Percentiles rank a stretch among this genome's conserved stretches.
These are phyloP conservation scores for Rhingia campestris DNA, from an alignment of 2,888 invertebrate species.

Conservation along the genomic window DNA sequence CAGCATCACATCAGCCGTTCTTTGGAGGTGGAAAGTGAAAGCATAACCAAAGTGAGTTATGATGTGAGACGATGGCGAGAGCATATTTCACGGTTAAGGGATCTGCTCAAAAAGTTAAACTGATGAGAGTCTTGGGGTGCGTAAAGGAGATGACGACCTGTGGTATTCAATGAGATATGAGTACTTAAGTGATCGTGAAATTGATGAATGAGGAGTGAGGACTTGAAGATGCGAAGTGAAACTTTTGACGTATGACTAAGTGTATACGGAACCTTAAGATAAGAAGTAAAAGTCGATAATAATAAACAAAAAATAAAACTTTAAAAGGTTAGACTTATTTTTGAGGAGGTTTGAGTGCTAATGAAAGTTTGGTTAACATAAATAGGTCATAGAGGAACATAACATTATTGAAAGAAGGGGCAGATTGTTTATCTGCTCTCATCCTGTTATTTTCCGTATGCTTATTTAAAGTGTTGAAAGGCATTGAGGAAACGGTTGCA, in stretches of 20 bases:
- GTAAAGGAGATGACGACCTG: conserved; percentile 41
- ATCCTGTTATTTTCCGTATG: too few relatives aligned
- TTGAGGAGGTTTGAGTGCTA: neutral
- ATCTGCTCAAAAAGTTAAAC: conserved; percentile 17
- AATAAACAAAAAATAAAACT: neutral
- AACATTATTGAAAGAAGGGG: too few relatives aligned
- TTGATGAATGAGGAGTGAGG: conserved; percentile 45
- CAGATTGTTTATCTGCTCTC: too few relatives aligned
- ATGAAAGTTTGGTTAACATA: neutral
- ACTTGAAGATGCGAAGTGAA: conserved; percentile 29
- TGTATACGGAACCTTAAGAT: neutral
- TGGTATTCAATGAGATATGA: conserved; percentile 6
- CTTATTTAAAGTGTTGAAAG: too few relatives aligned
- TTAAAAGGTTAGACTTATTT: neutral
- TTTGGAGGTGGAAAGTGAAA: conserved; percentile 61
- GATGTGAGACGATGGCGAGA: conserved; percentile 40
- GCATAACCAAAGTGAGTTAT: conserved; percentile 61
- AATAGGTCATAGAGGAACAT: too few relatives aligned
- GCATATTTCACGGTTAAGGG: conserved; percentile 56
- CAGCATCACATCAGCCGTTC: neutral
- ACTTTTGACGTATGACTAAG: neutral
- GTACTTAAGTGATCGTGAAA: conserved; percentile 42
- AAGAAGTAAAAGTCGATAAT: conserved; percentile 9
- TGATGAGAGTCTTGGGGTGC: conserved; percentile 26
- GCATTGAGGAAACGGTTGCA: too few relatives aligned